Evolutionary conservation across 2,113 vertebrate genomes (phyloP).

Genomic region (Calonectris borealis): DNA sequence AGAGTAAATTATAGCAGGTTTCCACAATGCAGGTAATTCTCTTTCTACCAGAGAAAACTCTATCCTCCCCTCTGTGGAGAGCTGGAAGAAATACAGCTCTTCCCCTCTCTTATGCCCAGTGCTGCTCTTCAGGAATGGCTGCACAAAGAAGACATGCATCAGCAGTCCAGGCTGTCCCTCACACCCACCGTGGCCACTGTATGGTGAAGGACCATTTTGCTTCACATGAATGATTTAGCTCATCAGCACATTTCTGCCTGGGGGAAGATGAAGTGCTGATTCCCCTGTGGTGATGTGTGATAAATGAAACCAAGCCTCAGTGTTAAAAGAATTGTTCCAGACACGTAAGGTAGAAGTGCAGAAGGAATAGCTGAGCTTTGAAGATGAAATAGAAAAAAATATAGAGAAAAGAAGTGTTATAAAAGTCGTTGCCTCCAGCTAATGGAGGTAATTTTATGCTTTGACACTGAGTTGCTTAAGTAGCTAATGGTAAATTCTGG

Average conservation of each 20-base stretch:
- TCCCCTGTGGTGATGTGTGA: not conserved
- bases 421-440: not conserved
- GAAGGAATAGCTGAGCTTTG: not conserved
- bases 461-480: not conserved
- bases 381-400: not conserved
- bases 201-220: not conserved
- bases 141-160: not conserved
- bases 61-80: not conserved
- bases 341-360: not conserved
- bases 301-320: not conserved
- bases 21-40: not conserved
- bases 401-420: not conserved
- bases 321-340: not conserved
- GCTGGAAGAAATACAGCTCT: not conserved
- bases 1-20: not conserved
- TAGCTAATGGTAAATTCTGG: not conserved
- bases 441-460: not conserved
- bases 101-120: not conserved
- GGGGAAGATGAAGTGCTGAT: not conserved
- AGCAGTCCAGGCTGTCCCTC: not conserved
- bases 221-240: not conserved
- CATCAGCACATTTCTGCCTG: not conserved
- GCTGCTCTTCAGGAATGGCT: not conserved
- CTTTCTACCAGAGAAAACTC: not conserved
- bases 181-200: not conserved